Conservation (phyloP, 2,888 invertebrate species). For the Cepaea hortensis region DNA sequence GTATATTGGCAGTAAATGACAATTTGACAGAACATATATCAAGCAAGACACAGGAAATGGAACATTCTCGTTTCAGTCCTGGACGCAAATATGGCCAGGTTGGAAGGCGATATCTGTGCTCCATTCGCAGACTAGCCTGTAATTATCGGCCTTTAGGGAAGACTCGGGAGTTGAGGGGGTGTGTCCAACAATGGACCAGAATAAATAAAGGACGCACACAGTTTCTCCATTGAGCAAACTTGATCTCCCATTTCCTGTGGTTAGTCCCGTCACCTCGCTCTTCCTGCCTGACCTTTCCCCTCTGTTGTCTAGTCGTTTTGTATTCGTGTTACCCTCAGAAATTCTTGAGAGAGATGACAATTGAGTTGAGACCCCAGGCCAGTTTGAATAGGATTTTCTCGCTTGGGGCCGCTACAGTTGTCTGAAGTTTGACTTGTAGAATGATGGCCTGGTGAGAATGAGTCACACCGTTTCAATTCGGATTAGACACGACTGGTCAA, state of each 20-base stretch:
- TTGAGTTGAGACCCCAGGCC: neutral
- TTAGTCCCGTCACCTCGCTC: neutral
- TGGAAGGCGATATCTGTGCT: too few species aligned
- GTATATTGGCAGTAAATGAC: too few species aligned
- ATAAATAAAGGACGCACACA: neutral
- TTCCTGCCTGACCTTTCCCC: neutral
- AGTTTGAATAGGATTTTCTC: conserved; percentile 4
- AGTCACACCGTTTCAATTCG: conserved; percentile 3
- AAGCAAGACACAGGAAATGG: too few species aligned
- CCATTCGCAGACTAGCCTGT: too few species aligned
- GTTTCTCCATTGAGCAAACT: neutral
- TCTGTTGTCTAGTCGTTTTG: conserved; percentile 1
- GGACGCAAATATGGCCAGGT: too few species aligned
- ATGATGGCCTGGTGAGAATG: neutral
- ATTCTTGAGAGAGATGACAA: neutral
- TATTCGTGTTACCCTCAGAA: neutral
- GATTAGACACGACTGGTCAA: neutral
- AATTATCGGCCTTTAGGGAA: too few species aligned
- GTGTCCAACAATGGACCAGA: neutral
- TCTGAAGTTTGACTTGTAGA: conserved; percentile 14
- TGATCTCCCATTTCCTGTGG: neutral
- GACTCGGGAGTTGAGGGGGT: too few species aligned
- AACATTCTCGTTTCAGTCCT: too few species aligned
- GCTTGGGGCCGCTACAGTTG: neutral
- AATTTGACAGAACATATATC: too few species aligned